Evolutionary conservation across 2,113 vertebrate genomes (phyloP).

Genomic region (Etheostoma cragini): DNA sequence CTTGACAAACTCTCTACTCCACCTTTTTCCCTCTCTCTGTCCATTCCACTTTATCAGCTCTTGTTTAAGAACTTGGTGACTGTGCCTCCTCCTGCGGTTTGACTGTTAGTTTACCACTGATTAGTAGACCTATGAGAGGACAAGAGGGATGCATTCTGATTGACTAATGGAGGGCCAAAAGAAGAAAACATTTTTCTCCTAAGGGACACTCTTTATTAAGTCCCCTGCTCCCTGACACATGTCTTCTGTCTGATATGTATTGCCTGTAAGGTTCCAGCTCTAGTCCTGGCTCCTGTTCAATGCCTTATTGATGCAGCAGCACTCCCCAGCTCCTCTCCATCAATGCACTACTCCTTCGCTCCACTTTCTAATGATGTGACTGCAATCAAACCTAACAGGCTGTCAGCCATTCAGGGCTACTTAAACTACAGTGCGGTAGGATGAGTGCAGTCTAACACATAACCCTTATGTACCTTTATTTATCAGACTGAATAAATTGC

Average conservation of each 20-base stretch:
- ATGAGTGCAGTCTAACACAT: constrained; percentile 53
- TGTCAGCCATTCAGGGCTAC: constrained; percentile 55
- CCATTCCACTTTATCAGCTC: constrained; percentile 32
- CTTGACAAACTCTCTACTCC: constrained; percentile 42
- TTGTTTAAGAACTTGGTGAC: constrained; percentile 30
- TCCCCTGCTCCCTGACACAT: constrained; percentile 42
- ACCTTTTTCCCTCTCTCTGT: constrained; percentile 11
- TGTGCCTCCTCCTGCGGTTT: constrained; percentile 20
- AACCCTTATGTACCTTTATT: constrained; percentile 42
- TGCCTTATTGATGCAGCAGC: constrained; percentile 59
- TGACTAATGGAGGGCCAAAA: constrained; percentile 37
- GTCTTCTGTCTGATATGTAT: constrained; percentile 38
- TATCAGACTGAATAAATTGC: constrained; percentile 53
- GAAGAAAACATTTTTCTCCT: constrained; percentile 12
- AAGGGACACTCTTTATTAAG: constrained; percentile 17
- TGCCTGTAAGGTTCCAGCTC: constrained; percentile 33
- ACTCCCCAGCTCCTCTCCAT: constrained; percentile 48
- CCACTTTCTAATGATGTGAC: constrained; percentile 37
- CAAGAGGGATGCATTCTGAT: constrained; percentile 38
- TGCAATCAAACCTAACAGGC: constrained; percentile 66
- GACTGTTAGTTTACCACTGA: constrained; percentile 40
- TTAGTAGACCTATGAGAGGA: constrained; percentile 24
- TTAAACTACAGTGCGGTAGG: constrained; percentile 59
- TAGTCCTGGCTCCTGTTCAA: constrained; percentile 41
- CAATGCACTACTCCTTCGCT: constrained; percentile 45